Evolutionary conservation across 2,888 invertebrate species (phyloP), one percentile per base, ranked within the genome.

Genomic region (Aporophyla nigra): DNA sequence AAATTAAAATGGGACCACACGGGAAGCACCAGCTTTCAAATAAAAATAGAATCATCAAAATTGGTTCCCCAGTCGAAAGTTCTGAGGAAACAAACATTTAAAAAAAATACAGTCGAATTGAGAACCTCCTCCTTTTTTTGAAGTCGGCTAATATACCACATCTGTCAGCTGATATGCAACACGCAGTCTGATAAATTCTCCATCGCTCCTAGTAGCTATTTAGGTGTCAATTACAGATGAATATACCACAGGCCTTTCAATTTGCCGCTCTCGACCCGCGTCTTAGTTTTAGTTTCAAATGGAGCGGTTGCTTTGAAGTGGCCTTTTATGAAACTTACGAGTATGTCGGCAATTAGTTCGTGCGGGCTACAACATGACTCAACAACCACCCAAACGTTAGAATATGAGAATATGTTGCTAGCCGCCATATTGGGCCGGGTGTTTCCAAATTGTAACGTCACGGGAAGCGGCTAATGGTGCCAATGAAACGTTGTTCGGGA

Each of bases 241-340:
- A 86, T 73, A 56, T 70, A 61, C 70, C 74, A 72, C 56, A 68
- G 54, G 62, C 61, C 71, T 85, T 85, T 84, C 73, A 81, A 78
- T 85, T 74, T 76, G 46, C 68, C 69, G 61, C 72, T 49, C 62
- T 71, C 63, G 56, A 76, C 51, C 40, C 43, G 71, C 53, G 61
- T 61, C 69, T 84, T 62, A 67, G 82, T 76, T 76, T 80, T 71
- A 80, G 70, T 85, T 81, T 76, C 71, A 83, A 86, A 83, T 76
- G 73, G 65, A 70, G 78, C 84, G 86, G 78, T 65, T 56, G 67
- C 87, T 88, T 88, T 87, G 86, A 87, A 81, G 80, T 78, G 65
- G 80, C 72, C 71, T 84, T 76, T 74, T 79, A 85, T 78, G 74
- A 86, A 85, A 76, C 78, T 68, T 79, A 80, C 76, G 71, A 76